Evolutionary conservation across 2,888 invertebrate genomes (phyloP).

Genomic region (Pachliopta kotzebuea): DNA sequence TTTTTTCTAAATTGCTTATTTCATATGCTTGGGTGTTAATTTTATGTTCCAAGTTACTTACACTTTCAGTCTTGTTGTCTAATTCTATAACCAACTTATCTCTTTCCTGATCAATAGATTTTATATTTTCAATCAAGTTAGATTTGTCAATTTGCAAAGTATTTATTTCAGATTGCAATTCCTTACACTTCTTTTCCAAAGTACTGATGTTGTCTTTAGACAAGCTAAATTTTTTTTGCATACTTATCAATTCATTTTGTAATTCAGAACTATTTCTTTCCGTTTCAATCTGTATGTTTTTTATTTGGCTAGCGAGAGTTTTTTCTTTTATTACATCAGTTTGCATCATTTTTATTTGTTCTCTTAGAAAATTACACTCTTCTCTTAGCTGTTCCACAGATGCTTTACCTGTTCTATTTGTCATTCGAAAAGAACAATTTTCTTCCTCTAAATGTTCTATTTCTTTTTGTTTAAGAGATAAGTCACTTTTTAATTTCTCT

Average conservation of each 20-base stretch:
- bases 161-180: conserved; percentile 81
- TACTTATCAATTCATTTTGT: conserved; percentile 83
- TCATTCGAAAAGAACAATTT: conserved; percentile 71
- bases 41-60: conserved; percentile 83
- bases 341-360: conserved; percentile 71
- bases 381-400: conserved; percentile 67
- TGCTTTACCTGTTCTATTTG: conserved; percentile 65
- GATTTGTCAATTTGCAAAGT: conserved; percentile 83
- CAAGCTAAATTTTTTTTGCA: conserved; percentile 83
- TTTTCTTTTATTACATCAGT: conserved; percentile 73
- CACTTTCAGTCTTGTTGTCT: conserved; percentile 86
- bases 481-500: conserved; percentile 68
- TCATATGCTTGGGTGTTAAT: conserved; percentile 80
- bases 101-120: conserved; percentile 85
- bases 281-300: conserved; percentile 88
- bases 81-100: conserved; percentile 84
- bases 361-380: conserved; percentile 67
- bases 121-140: conserved; percentile 82
- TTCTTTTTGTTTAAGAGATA: conserved; percentile 64
- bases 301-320: conserved; percentile 75
- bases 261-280: conserved; percentile 86
- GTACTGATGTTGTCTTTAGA: conserved; percentile 79
- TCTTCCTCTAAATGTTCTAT: conserved; percentile 69
- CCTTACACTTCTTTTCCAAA: conserved; percentile 81
- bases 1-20: conserved; percentile 76